A percentile compares a stretch with the other conserved stretches of the same genome.
Evolutionary conservation across 2,113 vertebrate species (phyloP).

Genomic region (Bos javanicus): DNA sequence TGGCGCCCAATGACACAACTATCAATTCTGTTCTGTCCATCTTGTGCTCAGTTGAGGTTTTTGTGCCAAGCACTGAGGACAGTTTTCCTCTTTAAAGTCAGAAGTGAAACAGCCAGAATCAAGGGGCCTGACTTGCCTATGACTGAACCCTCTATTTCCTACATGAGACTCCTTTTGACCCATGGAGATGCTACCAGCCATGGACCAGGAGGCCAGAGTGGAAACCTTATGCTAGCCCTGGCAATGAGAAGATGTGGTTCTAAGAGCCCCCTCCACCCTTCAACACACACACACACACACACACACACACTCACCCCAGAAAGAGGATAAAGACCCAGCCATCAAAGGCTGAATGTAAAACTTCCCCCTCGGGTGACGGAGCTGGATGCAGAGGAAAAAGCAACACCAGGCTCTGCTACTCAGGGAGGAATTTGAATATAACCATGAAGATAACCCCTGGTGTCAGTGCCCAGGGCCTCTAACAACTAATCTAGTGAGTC

Average conservation of each 20-base stretch:
- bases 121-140: too few species aligned
- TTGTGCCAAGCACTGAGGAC: not conserved
- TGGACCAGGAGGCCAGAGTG: too few species aligned
- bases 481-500: not conserved
- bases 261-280: not conserved
- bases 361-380: not conserved
- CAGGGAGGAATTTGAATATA: not conserved
- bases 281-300: not conserved
- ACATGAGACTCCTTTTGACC: accelerated
- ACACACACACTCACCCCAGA: not conserved
- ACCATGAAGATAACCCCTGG: not conserved
- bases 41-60: not conserved
- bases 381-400: not conserved
- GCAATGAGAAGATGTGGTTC: not conserved
- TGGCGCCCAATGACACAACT: accelerated
- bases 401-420: not conserved
- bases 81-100: not conserved
- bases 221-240: accelerated
- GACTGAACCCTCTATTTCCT: not conserved
- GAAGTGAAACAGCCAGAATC: not conserved
- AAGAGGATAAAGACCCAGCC: not conserved
- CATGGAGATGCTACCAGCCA: not conserved
- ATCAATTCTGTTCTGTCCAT: not conserved
- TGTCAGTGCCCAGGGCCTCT: not conserved
- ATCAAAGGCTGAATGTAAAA: not conserved